These are phyloP conservation scores for Procambarus virginalis DNA, from an alignment of 1,140 invertebrate genomes.

Conservation along the genomic window DNA sequence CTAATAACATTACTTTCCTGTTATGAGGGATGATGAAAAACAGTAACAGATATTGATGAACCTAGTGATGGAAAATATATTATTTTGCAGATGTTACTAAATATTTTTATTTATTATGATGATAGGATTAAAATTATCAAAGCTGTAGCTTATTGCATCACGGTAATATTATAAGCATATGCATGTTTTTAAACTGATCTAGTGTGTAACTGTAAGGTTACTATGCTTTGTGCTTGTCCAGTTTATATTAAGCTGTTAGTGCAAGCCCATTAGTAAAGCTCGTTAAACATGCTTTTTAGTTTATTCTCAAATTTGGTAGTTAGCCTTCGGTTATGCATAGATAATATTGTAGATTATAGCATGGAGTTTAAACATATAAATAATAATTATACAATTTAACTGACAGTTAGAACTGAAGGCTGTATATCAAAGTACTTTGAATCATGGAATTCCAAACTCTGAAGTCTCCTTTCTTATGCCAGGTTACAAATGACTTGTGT, in stretches of 20 bases:
- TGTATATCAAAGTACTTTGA: background rate
- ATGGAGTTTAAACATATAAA: constrained; percentile 16
- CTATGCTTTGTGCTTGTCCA: constrained; percentile 20
- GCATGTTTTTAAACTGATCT: constrained; percentile 6
- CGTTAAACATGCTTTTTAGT: constrained; percentile 17
- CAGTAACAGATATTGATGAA: background rate
- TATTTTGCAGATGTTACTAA: constrained; percentile 10
- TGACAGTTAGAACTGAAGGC: background rate
- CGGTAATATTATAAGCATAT: constrained; percentile 1
- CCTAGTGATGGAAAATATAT: constrained; percentile 1
- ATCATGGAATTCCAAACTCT: background rate
- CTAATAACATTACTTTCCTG: constrained; percentile 4
- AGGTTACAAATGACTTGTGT: background rate
- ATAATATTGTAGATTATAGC: constrained; percentile 13
- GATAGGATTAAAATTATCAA: background rate
- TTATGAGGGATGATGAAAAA: background rate
- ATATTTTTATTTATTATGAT: background rate
- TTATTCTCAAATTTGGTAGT: constrained; percentile 22
- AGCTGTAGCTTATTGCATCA: constrained; percentile 22
- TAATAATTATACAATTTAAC: background rate
- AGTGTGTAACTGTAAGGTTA: background rate
- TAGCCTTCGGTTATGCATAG: background rate
- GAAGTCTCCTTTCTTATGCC: background rate
- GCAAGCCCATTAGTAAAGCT: constrained; percentile 21
- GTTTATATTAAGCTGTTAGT: background rate